Percentiles rank a stretch among this genome's conserved stretches.
These are phyloP conservation scores for Epinephelus lanceolatus DNA, from an alignment of 2,113 vertebrate species.

Conservation along the genomic window DNA sequence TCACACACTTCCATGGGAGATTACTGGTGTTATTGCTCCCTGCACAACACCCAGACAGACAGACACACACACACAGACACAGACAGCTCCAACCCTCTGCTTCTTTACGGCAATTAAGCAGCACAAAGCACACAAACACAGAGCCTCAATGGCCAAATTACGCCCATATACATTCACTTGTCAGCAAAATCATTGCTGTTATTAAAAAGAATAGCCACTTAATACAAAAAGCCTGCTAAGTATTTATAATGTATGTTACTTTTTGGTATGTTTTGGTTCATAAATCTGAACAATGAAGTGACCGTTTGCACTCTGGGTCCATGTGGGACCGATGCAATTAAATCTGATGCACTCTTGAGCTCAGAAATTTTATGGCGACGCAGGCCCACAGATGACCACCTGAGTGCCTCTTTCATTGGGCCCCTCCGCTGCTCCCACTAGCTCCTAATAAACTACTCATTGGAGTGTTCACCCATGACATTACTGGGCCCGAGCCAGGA, in stretches of 20 bases:
- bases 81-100: constrained; percentile 3
- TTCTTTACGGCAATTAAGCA: constrained; percentile 53
- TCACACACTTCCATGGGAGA: constrained; percentile 30
- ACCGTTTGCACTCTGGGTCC: constrained; percentile 11
- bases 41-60: constrained; percentile 33
- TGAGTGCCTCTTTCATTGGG: constrained; percentile 52
- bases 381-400: constrained; percentile 59
- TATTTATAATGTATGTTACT: not conserved
- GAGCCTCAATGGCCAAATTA: constrained; percentile 24
- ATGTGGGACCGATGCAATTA: constrained; percentile 23
- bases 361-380: constrained; percentile 33
- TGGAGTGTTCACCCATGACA: constrained; percentile 73
- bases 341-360: constrained; percentile 27
- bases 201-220: not conserved
- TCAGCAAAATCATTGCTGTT: not conserved
- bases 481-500: constrained; percentile 60
- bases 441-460: constrained; percentile 68
- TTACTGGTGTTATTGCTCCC: constrained; percentile 43
- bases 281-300: constrained; percentile 36
- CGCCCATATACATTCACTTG: constrained; percentile 21
- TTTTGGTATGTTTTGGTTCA: not conserved
- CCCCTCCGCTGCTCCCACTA: constrained; percentile 41
- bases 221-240: too few relatives aligned
- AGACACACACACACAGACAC: constrained; percentile 12
- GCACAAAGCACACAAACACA: constrained; percentile 60